Percentiles rank a stretch among this genome's conserved stretches.
These are phyloP conservation scores for Lophius piscatorius DNA, from an alignment of 2,113 vertebrate genomes.

Conservation along the genomic window DNA sequence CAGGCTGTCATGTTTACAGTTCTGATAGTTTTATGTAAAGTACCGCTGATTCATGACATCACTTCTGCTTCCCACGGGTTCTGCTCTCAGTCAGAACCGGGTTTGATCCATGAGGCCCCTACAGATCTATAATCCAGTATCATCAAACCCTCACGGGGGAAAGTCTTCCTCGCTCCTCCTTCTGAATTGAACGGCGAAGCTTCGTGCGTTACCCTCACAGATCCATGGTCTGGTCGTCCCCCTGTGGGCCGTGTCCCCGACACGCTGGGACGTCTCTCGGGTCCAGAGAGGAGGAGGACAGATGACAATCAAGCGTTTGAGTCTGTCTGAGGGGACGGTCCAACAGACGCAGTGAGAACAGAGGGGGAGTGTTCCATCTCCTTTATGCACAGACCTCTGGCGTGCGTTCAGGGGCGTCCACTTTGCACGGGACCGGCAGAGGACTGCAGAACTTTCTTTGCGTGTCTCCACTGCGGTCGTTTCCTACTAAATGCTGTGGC, in stretches of 20 bases:
- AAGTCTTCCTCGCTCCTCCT: too few relatives aligned
- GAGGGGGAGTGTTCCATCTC: slow-evolving; percentile 13
- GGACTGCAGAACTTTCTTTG: not conserved
- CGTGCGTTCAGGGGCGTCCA: slow-evolving; percentile 34
- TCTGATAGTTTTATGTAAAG: not conserved
- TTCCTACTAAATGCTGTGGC: slow-evolving; percentile 24
- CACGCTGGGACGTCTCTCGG: slow-evolving; percentile 41
- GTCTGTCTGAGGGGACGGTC: slow-evolving; percentile 25
- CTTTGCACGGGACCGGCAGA: too few relatives aligned
- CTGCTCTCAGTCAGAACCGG: too few relatives aligned
- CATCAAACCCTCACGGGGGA: too few relatives aligned
- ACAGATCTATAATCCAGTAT: too few relatives aligned
- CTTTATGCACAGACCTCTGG: slow-evolving; percentile 13
- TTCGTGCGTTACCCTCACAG: slow-evolving; percentile 39
- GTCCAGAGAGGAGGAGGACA: slow-evolving; percentile 27
- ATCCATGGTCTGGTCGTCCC: slow-evolving; percentile 10
- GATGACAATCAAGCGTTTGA: slow-evolving; percentile 51
- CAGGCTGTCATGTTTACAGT: not conserved
- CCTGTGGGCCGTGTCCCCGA: slow-evolving; percentile 3
- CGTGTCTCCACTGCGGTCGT: not conserved
- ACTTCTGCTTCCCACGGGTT: too few relatives aligned
- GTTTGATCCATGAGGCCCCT: too few relatives aligned
- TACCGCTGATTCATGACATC: too few relatives aligned
- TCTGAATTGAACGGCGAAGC: slow-evolving; percentile 6
- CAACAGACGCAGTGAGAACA: not conserved